Conservation (phyloP, 1,140 invertebrate species). For the Ceratina japonica region DNA sequence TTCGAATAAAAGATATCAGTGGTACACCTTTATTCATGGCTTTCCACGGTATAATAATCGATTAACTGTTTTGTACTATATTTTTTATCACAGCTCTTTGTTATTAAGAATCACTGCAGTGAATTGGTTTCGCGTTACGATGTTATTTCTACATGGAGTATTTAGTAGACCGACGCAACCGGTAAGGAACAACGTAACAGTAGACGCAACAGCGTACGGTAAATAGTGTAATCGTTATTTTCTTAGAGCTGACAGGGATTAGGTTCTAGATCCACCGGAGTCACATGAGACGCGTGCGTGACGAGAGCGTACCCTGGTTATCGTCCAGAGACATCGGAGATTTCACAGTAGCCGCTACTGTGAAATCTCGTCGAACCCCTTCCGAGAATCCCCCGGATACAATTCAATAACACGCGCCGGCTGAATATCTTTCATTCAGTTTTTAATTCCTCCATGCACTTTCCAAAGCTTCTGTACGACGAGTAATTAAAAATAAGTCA, state of each 20-base stretch:
- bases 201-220: constrained; percentile 18
- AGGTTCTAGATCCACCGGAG: constrained; percentile 44
- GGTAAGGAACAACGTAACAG: constrained; percentile 29
- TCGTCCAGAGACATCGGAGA: constrained; percentile 46
- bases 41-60: no score
- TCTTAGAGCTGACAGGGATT: constrained; percentile 55
- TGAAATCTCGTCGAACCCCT: constrained; percentile 42
- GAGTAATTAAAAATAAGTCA: no score
- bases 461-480: no score
- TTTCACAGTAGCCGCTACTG: constrained; percentile 22
- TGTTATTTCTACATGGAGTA: constrained; percentile 14
- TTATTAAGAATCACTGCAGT: no score
- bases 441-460: no score
- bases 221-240: constrained; percentile 42
- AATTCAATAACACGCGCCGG: no score
- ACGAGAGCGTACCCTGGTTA: constrained; percentile 55
- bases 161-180: constrained; percentile 1
- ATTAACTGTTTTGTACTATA: no score
- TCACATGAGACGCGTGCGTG: constrained; percentile 64
- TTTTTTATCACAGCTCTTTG: no score
- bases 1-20: background rate
- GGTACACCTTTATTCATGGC: no score
- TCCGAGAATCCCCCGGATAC: constrained; percentile 46
- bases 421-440: no score
- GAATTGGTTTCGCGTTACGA: background rate